A percentile compares a stretch with the other conserved stretches of the same genome.
phyloP scores from a whole-genome alignment of 2,888 invertebrate species.

The Julus scandinavius region DNA sequence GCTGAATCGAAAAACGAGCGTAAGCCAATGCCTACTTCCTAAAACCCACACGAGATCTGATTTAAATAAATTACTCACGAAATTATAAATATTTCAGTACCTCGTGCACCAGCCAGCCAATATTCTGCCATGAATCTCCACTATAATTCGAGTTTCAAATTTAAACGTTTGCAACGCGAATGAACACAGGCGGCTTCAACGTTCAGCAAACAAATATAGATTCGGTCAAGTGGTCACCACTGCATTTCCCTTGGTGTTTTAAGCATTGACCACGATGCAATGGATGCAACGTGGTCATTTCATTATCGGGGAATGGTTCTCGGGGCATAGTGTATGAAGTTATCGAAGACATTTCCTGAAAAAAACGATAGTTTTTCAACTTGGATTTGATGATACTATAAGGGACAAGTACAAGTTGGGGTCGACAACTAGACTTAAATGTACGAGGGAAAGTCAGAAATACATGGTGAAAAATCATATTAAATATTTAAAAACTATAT shows the following conservation, averaged over 20 bases:
- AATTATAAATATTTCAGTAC: constrained; percentile 10
- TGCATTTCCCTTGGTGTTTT: not conserved
- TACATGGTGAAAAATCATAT: too few species aligned
- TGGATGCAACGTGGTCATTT: not conserved
- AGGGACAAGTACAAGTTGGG: too few species aligned
- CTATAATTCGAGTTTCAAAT: not conserved
- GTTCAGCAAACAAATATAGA: not conserved
- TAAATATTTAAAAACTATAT: too few species aligned
- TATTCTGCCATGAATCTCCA: not conserved
- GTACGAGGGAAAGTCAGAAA: not conserved
- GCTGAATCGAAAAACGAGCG: not conserved
- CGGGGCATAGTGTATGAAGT: not conserved
- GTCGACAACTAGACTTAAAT: not conserved
- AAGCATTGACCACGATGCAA: not conserved
- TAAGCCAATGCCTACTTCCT: not conserved
- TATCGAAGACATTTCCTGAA: not conserved
- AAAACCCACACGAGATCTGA: not conserved
- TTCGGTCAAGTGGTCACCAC: constrained; percentile 11
- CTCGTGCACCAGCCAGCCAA: not conserved
- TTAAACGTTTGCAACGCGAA: not conserved
- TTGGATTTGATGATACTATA: not conserved
- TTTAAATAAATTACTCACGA: not conserved
- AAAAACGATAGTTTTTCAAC: not conserved
- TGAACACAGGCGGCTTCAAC: not conserved
- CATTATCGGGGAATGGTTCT: not conserved